Conservation (phyloP, 2,113 vertebrate genomes). For the Chrysochloris asiatica region DNA sequence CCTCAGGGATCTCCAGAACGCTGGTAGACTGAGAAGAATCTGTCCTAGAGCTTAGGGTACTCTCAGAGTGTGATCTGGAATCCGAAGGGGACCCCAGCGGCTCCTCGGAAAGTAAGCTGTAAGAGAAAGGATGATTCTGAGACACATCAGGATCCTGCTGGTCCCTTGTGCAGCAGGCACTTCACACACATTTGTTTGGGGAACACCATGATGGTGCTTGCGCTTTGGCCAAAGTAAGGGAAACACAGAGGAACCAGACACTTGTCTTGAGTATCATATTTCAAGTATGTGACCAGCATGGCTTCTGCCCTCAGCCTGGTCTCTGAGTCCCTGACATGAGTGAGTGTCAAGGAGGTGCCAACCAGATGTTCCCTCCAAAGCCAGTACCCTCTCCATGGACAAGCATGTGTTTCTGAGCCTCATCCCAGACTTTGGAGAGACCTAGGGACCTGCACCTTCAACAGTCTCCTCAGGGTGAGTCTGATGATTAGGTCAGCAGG, state of each 20-base stretch:
- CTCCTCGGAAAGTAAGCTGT: constrained; percentile 88
- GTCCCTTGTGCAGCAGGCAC: neutral
- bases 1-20: constrained; percentile 82
- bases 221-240: neutral
- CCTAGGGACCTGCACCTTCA: neutral
- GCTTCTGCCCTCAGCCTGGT: neutral
- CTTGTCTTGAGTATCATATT: neutral
- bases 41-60: constrained; percentile 77
- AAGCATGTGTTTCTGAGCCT: no score
- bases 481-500: neutral
- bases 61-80: constrained; percentile 2
- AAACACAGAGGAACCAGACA: neutral
- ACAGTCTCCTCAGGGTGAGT: neutral
- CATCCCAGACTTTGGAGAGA: neutral
- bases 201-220: neutral
- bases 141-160: neutral
- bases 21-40: constrained; percentile 86
- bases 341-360: no score
- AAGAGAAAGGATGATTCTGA: neutral
- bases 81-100: constrained; percentile 83
- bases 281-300: no score
- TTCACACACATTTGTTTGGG: neutral
- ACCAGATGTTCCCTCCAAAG: no score
- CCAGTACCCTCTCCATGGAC: no score
- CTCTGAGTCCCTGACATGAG: no score